Conservation (phyloP, 2,888 invertebrate species). For the Sipunculus nudus region DNA sequence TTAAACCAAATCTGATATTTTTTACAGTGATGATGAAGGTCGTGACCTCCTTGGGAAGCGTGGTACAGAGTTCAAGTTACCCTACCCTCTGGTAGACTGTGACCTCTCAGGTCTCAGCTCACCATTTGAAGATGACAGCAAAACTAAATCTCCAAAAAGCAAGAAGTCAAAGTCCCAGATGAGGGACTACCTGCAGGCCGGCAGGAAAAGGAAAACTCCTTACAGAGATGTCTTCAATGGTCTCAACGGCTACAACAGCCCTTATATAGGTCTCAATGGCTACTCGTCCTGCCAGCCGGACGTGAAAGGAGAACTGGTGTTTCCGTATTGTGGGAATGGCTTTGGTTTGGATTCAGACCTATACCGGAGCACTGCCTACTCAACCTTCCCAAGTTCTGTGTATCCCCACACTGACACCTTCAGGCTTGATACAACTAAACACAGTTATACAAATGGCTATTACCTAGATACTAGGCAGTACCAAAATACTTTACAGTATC, state of each 20-base stretch:
- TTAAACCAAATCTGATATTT: background rate
- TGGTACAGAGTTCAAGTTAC: slow-evolving; percentile 99
- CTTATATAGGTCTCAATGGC: slow-evolving; percentile 49
- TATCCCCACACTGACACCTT: slow-evolving; percentile 51
- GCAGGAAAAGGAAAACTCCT: slow-evolving; percentile 70
- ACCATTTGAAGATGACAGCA: slow-evolving; percentile 58
- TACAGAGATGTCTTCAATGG: slow-evolving; percentile 50
- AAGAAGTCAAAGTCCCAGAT: slow-evolving; percentile 93
- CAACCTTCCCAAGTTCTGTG: slow-evolving; percentile 44
- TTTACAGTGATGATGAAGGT: slow-evolving; percentile 94
- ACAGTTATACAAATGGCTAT: slow-evolving; percentile 57
- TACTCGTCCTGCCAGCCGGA: slow-evolving; percentile 38
- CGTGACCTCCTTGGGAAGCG: slow-evolving; percentile 95
- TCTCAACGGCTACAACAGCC: slow-evolving; percentile 51
- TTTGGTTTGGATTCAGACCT: slow-evolving; percentile 56
- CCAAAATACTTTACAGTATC: slow-evolving; percentile 58
- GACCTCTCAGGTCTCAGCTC: slow-evolving; percentile 60
- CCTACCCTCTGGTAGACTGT: slow-evolving; percentile 80
- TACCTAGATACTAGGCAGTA: slow-evolving; percentile 62
- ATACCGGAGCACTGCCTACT: slow-evolving; percentile 51
- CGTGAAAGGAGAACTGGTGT: too few relatives aligned
- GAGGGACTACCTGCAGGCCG: slow-evolving; percentile 90
- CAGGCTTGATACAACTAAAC: too few relatives aligned
- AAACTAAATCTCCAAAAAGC: slow-evolving; percentile 75
- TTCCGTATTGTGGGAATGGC: slow-evolving; percentile 46